Evolutionary conservation across 2,113 vertebrate genomes (phyloP).

Genomic region (Leuciscus idus): DNA sequence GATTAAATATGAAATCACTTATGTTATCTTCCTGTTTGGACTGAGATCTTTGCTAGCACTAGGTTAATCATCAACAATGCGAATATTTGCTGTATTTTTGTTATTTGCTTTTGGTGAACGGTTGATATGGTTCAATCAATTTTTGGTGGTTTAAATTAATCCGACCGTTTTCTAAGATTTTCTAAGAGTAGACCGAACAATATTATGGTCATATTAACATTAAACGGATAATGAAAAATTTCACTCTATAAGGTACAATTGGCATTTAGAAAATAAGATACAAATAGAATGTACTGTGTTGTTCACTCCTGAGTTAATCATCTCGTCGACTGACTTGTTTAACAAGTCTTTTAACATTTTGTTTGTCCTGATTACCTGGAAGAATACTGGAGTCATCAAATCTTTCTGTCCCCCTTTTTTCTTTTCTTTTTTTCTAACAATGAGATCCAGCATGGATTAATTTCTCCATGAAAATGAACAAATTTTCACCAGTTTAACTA

Average conservation of each 20-base stretch:
- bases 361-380: neutral
- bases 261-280: neutral
- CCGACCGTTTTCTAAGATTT: neutral
- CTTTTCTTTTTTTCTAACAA: neutral
- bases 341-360: neutral
- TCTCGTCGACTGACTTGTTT: conserved; percentile 12
- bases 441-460: neutral
- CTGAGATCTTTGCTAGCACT: neutral
- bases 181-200: too few relatives aligned
- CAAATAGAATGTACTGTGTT: neutral
- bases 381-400: neutral
- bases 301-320: neutral
- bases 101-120: neutral
- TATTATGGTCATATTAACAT: neutral
- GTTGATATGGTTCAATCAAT: neutral
- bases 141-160: neutral
- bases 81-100: neutral
- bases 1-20: neutral
- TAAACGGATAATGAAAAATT: neutral
- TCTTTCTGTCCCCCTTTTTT: neutral
- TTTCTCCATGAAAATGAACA: neutral
- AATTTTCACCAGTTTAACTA: too few relatives aligned
- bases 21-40: neutral
- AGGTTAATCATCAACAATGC: neutral
- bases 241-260: neutral